Conservation (phyloP, 2,888 invertebrate species). For the Leucophora obtusa region DNA sequence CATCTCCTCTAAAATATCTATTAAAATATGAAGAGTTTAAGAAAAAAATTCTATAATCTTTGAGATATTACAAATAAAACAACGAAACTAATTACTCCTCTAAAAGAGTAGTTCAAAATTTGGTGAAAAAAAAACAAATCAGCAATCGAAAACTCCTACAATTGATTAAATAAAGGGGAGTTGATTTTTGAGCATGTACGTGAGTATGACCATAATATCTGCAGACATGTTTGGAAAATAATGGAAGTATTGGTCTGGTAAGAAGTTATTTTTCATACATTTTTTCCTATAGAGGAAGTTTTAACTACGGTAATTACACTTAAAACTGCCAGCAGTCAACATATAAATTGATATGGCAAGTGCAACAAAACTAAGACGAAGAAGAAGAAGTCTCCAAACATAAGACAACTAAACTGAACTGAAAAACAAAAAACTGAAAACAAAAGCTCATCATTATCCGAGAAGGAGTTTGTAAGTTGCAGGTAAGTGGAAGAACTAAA, state of each 20-base stretch:
- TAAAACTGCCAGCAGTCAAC: conserved; percentile 73
- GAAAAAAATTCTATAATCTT: too few relatives aligned
- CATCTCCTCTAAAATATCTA: too few relatives aligned
- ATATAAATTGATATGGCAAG: conserved; percentile 63
- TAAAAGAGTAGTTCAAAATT: conserved; percentile 17
- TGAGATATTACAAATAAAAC: too few relatives aligned
- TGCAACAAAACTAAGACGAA: conserved; percentile 38
- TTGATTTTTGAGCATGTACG: not conserved
- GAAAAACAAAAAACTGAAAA: conserved; percentile 20
- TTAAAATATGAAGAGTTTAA: too few relatives aligned
- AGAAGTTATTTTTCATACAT: conserved; percentile 2
- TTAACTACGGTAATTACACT: conserved; percentile 74
- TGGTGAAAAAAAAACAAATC: conserved; percentile 5
- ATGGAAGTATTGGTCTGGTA: not conserved
- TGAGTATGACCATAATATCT: conserved; percentile 1
- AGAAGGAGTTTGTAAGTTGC: conserved; percentile 28
- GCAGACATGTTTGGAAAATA: not conserved
- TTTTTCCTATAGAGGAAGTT: conserved; percentile 35
- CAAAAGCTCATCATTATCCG: conserved; percentile 53
- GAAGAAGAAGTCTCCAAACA: conserved; percentile 1
- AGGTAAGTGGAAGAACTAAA: not conserved
- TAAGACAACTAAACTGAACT: conserved; percentile 7
- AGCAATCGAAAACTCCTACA: conserved; percentile 48
- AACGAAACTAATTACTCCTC: not conserved
- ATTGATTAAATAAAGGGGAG: conserved; percentile 24